Base-by-base conservation (phyloP, 2,888 invertebrate species). In the Rhagophthalmus giganteus region DNA sequence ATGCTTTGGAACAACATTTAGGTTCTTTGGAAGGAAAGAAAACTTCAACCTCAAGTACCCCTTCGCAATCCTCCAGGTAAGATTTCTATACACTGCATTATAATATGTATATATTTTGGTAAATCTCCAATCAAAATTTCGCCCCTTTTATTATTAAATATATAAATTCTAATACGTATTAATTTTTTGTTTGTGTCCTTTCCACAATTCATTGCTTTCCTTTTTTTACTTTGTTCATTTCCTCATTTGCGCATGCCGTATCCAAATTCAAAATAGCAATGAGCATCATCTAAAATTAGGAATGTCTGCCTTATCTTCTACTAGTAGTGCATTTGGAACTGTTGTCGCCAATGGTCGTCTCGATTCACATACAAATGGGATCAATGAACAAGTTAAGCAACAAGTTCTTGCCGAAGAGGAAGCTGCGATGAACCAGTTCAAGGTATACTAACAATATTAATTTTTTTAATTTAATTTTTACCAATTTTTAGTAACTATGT, bases 1-100 rank as follows among this genome's bases (percentile, higher is more conserved):
- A 99, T 75, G 98, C 99, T 0, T 78, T 99, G 61, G 98, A 99
- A 71, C 93, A 95, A 55, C 98, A 99, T 76, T 82, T 98, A 55
- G 90, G 89, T 28, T 85, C 91, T 0, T 76, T 99, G 53, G 99
- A 99, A 72, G 97, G 97, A 39, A 91, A 91, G 75, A 94, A 93
- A 75, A 86, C 88, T 1, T 87, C 90, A 1, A 85, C 88, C 1
- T 88, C 88, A 31, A 88, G 88, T 67, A 90, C 90, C n/a, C 89
- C 89, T 16, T 89, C 89, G 12, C 89, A 89, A 71, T 83, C 88
- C 4, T 86, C 89, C 55, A 89, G 88, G 90, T 90, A n/a, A n/a
- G n/a, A n/a, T n/a, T n/a, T n/a, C n/a, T n/a, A n/a, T n/a, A n/a
- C n/a, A n/a, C 7, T 20, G 20, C 7, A 5, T 20, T 20, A 7